These are phyloP conservation scores for Corynorhinus townsendii DNA, from an alignment of 2,113 vertebrate species.

Conservation along the genomic window DNA sequence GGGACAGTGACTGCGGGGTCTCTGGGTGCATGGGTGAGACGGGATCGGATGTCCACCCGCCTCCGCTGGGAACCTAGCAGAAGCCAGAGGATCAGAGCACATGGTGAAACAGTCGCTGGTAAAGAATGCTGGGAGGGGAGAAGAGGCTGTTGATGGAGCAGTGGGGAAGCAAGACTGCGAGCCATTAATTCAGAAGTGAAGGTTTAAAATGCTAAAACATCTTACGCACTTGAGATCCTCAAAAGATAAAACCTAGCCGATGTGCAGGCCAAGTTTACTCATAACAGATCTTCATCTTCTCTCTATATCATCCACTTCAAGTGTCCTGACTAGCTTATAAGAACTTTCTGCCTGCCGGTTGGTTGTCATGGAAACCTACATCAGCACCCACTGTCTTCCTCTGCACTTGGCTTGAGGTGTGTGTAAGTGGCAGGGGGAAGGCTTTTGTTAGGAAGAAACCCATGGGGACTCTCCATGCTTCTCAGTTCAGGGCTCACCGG, in stretches of 20 bases:
- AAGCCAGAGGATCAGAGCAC: not conserved
- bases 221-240: not conserved
- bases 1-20: too few species aligned
- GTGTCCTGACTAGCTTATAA: not conserved
- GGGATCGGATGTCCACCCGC: not conserved
- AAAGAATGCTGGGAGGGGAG: not conserved
- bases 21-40: accelerated
- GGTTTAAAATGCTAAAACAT: not conserved
- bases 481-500: not conserved
- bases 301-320: not conserved
- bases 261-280: not conserved
- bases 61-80: not conserved
- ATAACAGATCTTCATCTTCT: not conserved
- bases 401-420: not conserved
- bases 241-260: not conserved
- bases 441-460: not conserved
- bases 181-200: not conserved
- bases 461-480: not conserved
- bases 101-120: not conserved
- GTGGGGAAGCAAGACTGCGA: not conserved
- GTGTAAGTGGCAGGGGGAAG: not conserved
- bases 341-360: not conserved
- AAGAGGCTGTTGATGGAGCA: not conserved
- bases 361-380: constrained; percentile 20
- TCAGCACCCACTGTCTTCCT: not conserved